These are phyloP conservation scores for Osmerus mordax DNA, from an alignment of 2,113 vertebrate genomes.

Conservation along the genomic window DNA sequence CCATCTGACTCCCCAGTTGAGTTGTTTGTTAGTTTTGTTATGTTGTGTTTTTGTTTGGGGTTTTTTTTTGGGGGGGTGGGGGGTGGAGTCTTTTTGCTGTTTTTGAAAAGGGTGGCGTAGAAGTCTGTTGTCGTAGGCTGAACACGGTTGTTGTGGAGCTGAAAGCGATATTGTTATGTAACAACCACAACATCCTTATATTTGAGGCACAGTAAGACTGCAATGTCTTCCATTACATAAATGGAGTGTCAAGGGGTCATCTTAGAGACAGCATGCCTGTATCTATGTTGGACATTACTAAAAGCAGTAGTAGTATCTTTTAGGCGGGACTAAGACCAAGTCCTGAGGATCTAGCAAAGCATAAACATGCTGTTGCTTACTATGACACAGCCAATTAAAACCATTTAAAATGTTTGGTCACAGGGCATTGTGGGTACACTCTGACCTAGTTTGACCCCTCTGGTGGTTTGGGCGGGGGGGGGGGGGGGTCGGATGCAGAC, in stretches of 20 bases:
- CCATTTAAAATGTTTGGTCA: not conserved
- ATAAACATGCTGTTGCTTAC: conserved; percentile 18
- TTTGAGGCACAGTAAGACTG: not conserved
- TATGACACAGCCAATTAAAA: conserved; percentile 3
- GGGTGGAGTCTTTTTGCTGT: not conserved
- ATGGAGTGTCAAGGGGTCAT: not conserved
- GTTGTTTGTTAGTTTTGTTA: not conserved
- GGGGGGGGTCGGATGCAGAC: not conserved
- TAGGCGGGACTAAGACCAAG: not conserved
- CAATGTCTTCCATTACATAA: not conserved
- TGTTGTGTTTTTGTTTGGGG: not conserved
- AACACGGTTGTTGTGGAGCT: not conserved
- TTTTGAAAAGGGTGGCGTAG: not conserved
- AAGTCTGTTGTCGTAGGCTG: no score
- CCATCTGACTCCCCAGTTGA: no score
- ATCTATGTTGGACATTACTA: conserved; percentile 4
- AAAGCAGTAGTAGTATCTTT: conserved; percentile 18
- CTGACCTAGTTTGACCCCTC: not conserved
- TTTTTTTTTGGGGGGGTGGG: not conserved
- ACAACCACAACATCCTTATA: not conserved
- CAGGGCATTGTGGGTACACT: not conserved
- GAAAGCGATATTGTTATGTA: conserved; percentile 7
- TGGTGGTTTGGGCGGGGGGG: not conserved
- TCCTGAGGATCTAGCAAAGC: conserved; percentile 11
- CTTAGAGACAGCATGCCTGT: not conserved